These are phyloP conservation scores for Xestia ashworthii DNA, from an alignment of 2,888 invertebrate species.

Conservation along the genomic window DNA sequence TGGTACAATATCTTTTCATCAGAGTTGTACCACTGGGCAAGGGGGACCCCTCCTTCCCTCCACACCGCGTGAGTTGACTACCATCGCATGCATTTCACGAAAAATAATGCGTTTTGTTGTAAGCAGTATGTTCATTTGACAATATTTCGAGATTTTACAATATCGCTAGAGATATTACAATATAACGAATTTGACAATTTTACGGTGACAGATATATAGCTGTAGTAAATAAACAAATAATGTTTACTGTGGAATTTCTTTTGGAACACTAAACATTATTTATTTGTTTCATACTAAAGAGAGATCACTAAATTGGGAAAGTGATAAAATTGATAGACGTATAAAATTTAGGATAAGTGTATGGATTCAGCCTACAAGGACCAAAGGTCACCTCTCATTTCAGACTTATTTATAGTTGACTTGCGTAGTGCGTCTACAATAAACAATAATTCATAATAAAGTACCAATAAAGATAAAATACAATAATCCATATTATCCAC, in stretches of 20 bases:
- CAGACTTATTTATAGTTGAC: slow-evolving; percentile 31
- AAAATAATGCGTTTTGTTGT: too few species aligned
- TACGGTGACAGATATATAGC: neutral
- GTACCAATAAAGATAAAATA: slow-evolving; percentile 36
- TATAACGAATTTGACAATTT: too few species aligned
- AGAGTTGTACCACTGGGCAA: too few species aligned
- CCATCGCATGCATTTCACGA: too few species aligned
- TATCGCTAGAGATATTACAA: too few species aligned
- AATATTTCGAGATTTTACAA: too few species aligned
- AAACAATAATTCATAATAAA: slow-evolving; percentile 41
- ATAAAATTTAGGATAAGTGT: neutral
- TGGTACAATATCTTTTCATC: too few species aligned
- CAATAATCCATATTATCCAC: slow-evolving; percentile 23
- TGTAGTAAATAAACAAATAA: neutral
- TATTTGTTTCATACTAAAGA: neutral
- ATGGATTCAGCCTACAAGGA: neutral
- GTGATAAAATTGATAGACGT: neutral
- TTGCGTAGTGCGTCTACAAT: slow-evolving; percentile 16
- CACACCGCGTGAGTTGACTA: too few species aligned
- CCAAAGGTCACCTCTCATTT: neutral
- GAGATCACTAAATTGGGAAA: neutral
- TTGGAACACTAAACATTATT: neutral
- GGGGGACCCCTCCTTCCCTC: too few species aligned
- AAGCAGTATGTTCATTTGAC: too few species aligned
- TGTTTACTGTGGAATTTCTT: neutral